Base-by-base conservation (phyloP, 2,113 vertebrate genomes). In the Porphyrio hochstetteri region DNA sequence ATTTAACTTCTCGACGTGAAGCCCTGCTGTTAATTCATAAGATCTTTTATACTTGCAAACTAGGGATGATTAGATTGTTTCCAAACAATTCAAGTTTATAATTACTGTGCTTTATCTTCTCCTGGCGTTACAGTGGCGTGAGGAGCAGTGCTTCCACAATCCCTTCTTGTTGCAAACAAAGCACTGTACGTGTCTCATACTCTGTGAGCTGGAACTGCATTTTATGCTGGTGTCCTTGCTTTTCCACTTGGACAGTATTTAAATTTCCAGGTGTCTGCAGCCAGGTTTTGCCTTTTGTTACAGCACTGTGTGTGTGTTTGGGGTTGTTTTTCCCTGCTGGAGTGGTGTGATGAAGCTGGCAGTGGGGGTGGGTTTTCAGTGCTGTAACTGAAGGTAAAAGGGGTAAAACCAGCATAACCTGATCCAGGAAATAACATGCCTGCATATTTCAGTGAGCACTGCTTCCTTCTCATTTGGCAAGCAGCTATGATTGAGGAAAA, bases 71-170 rank as follows among this genome's bases (percentile, higher is more conserved):
- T 38, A 79, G 55, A 83, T 80, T 74, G 64, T 75, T 87, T 82
- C 52, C 27, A 75, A 18, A 46, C 38, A 82, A 42, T 76, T 87
- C 19, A 59, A 12, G 16, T 68, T 92, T 42, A 25, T 40, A 80
- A 72, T 85, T 59, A 44, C 48, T 57, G 19, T 82, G 57, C 35
- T 88, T 88, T 81, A 61, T 80, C 69, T 87, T 80, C 69, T 87
- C 11, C 33, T 86, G 44, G 36, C 38, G 11, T 38, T 38, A 9
- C 0, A 0, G 17, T 75, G 0, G 0, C n/a, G 19, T 19, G 27
- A 71, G n/a, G 27, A 71, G n/a, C 84, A 69, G 33, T 64, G 33
- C 28, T 33, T 79, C 40, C n/a, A 24, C 50, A 44, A 6, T 23
- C 13, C 60, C 35, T 64, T 48, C 28, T 61, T 82, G 68, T 67